Evolutionary conservation across 2,888 invertebrate genomes (phyloP), one percentile per base, ranked within the genome.

Genomic region (Chouioia cunea): DNA sequence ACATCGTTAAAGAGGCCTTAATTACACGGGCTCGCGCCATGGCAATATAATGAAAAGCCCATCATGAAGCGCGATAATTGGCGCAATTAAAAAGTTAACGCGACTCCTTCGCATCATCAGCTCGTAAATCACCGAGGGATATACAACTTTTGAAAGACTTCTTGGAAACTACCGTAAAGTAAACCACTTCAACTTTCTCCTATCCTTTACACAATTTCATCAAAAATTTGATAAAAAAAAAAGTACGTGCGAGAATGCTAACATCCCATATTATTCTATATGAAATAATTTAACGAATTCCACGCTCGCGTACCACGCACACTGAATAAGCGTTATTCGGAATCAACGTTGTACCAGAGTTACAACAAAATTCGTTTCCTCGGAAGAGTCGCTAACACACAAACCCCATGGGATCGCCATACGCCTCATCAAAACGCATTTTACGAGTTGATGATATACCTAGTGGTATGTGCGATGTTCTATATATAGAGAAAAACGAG

Each of bases 381-480:
- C 43, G 43, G 47, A 4, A 27, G 15, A 50, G 36, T 50, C 14
- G 44, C 63, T 44, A 53, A 58, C 53, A 18, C 53, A 14, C 43
- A 16, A 3, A 10, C 27, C 73, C 65, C 74, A 14, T 20, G 77
- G 70, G 74, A 74, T 44, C 72, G 71, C 56, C 75, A 74, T 6
- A n/a, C 36, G 6, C 36, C 36, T 6, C 6, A 10, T 12, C 36
- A 12, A 72, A 77, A 73, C 73, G 75, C n/a, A 73, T 79, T 80
- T 80, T 78, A 80, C 73, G 77, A 77, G 73, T 69, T 56, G 70
- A 53, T 58, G 53, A 8, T 44, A 22, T 36, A 36, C 27, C 36
- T 6, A 36, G 10, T 36, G 10, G 36, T 12, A 1, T 36, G 6
- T 6, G 36, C 36, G 1, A 36, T 6, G n/a, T n/a, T n/a, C n/a